Evolutionary conservation across 1,140 invertebrate species (phyloP).

Genomic region (Daktulosphaira vitifoliae): DNA sequence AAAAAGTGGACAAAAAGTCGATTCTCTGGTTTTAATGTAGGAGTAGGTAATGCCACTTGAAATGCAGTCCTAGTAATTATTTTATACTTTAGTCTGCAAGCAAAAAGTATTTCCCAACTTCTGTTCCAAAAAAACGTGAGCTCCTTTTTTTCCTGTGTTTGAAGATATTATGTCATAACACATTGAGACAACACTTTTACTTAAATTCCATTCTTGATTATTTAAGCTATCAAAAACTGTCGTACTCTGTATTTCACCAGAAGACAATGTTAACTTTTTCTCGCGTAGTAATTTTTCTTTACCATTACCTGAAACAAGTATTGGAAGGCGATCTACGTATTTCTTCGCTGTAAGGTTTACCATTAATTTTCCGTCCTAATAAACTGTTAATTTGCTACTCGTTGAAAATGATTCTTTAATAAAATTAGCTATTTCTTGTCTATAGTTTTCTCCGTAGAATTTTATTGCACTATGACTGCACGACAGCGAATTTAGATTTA

Average conservation of each 20-base stretch:
- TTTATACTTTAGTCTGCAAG: background rate
- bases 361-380: constrained; percentile 8
- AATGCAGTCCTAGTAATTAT: background rate
- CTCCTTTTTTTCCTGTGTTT: background rate
- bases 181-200: background rate
- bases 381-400: background rate
- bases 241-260: background rate
- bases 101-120: background rate
- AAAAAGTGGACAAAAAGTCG: background rate
- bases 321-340: background rate
- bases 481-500: background rate
- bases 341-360: background rate
- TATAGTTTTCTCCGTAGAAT: background rate
- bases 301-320: background rate
- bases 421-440: no score
- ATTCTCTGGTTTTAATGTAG: background rate
- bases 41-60: background rate
- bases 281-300: background rate
- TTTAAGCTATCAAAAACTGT: background rate
- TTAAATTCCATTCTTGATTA: background rate
- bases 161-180: constrained; percentile 1
- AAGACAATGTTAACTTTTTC: background rate
- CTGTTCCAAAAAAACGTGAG: background rate
- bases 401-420: constrained; percentile 6
- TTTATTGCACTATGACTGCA: background rate